These are phyloP conservation scores for Plectrocnemia conspersa DNA, from an alignment of 1,140 invertebrate species.

Conservation along the genomic window DNA sequence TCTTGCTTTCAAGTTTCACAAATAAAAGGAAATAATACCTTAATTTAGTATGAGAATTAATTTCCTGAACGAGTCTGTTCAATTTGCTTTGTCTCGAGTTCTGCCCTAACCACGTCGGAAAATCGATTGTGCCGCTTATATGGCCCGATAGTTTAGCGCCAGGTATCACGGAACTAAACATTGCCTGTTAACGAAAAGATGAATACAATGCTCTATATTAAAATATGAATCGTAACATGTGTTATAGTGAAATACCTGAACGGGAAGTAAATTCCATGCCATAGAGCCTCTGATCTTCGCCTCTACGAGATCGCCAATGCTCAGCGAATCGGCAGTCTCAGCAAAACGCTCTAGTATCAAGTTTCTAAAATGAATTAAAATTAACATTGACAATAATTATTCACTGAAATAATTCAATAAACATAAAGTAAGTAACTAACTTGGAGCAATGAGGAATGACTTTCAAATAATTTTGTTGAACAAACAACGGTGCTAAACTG, in stretches of 20 bases:
- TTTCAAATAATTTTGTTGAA: constrained; percentile 94
- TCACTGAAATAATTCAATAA: neutral
- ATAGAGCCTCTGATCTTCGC: constrained; percentile 69
- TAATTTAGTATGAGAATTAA: constrained; percentile 75
- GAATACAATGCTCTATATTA: neutral
- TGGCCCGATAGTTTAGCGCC: constrained; percentile 79
- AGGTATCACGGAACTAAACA: constrained; percentile 88
- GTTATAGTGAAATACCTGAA: constrained; percentile 57
- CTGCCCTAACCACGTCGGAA: constrained; percentile 94
- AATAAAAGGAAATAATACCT: too few relatives aligned
- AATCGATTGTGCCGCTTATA: constrained; percentile 73
- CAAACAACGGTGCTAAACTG: constrained; percentile 88
- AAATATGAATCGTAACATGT: neutral
- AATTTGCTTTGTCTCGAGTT: constrained; percentile 83
- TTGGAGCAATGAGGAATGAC: constrained; percentile 63
- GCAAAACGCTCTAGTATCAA: constrained; percentile 66
- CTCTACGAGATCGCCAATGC: constrained; percentile 82
- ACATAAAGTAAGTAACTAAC: constrained; percentile 46
- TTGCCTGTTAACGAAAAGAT: constrained; percentile 57
- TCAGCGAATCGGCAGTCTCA: constrained; percentile 77
- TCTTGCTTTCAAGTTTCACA: too few relatives aligned
- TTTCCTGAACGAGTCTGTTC: constrained; percentile 74
- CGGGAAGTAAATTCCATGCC: constrained; percentile 86
- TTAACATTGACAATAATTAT: neutral
- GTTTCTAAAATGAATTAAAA: constrained; percentile 40